Evolutionary conservation across 1,140 invertebrate genomes (phyloP).

Genomic region (Drosophila leontia): DNA sequence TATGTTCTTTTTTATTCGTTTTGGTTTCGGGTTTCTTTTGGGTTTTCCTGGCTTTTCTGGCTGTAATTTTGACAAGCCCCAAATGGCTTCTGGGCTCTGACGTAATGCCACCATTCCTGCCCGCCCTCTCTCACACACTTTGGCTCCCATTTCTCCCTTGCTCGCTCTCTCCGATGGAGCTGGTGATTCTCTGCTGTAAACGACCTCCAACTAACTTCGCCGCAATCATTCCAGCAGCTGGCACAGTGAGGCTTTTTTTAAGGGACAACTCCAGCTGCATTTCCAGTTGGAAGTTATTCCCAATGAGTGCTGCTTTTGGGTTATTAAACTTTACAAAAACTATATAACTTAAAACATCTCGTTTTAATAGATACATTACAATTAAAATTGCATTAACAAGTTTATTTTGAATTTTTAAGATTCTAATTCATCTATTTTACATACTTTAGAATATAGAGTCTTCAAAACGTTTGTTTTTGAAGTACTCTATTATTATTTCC

Average conservation of each 20-base stretch:
- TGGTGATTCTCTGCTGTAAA: conserved; percentile 56
- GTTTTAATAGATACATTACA: neutral
- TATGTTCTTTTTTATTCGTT: conserved; percentile 35
- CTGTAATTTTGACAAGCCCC: conserved; percentile 79
- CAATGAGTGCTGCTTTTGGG: neutral
- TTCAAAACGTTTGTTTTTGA: neutral
- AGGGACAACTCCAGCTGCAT: conserved; percentile 1
- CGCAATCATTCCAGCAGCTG: conserved; percentile 54
- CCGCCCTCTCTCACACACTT: conserved; percentile 1
- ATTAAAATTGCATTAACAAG: neutral
- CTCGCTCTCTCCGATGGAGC: conserved; percentile 30
- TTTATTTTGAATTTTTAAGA: no score
- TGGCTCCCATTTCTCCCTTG: conserved; percentile 13
- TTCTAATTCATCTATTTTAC: neutral
- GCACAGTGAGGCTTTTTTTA: conserved; percentile 33
- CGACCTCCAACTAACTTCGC: conserved; percentile 66
- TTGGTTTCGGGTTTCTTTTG: conserved; percentile 51
- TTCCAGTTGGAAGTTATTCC: conserved; percentile 7
- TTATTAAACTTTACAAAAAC: neutral
- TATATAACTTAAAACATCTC: neutral
- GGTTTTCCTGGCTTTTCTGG: conserved; percentile 13
- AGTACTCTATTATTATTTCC: neutral
- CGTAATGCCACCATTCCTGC: conserved; percentile 56
- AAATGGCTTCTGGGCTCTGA: conserved; percentile 71
- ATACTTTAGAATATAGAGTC: neutral